Conservation (phyloP, 2,113 vertebrate genomes). For the Picathartes gymnocephalus region DNA sequence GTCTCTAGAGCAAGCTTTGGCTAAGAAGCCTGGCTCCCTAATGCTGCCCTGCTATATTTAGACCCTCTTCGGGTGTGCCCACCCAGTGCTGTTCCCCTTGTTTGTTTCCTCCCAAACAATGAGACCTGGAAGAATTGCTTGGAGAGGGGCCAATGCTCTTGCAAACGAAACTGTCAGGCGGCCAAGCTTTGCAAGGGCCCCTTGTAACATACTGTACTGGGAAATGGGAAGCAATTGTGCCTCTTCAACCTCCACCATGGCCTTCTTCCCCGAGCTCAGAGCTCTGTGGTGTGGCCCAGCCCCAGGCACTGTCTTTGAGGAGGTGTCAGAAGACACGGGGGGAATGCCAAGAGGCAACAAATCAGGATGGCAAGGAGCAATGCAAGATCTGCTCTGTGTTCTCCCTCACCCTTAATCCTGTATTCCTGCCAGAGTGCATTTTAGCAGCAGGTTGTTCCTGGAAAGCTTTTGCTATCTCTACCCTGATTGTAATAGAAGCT, state of each 20-base stretch:
- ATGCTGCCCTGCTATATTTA: constrained; percentile 62
- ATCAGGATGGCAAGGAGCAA: neutral
- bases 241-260: neutral
- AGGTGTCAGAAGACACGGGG: neutral
- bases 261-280: neutral
- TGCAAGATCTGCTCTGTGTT: neutral
- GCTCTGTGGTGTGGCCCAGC: neutral
- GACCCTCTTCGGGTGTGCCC: constrained; percentile 57
- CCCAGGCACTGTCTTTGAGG: neutral
- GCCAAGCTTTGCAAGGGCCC: constrained; percentile 18
- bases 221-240: neutral
- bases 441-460: constrained; percentile 39
- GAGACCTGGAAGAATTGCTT: constrained; percentile 71
- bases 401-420: neutral
- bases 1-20: neutral
- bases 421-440: neutral
- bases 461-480: constrained; percentile 47
- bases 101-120: constrained; percentile 72
- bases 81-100: constrained; percentile 68
- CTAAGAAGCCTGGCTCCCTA: constrained; percentile 42
- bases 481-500: neutral
- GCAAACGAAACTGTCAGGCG: constrained; percentile 9
- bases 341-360: neutral
- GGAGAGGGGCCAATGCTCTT: constrained; percentile 40
- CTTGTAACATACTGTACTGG: constrained; percentile 6